Conservation (phyloP, 2,888 invertebrate species). For the Lithophane leautieri region DNA sequence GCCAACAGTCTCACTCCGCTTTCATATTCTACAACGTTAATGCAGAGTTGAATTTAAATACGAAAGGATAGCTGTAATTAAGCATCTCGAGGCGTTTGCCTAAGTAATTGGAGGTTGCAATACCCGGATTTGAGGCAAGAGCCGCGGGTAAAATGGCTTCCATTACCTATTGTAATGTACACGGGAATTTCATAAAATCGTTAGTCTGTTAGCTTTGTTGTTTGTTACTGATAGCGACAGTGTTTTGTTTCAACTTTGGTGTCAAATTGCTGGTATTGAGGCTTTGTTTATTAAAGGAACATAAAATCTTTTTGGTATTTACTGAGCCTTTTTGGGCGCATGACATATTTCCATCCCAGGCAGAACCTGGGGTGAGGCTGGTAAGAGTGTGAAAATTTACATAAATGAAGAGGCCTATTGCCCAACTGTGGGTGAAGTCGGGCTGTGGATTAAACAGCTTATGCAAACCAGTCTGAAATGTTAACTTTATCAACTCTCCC, state of each 20-base stretch:
- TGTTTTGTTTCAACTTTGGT: conserved; percentile 40
- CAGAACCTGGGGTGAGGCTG: neutral
- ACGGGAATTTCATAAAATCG: conserved; percentile 63
- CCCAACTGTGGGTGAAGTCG: no score
- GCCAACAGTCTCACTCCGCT: conserved; percentile 25
- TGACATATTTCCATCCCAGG: neutral
- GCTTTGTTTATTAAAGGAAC: neutral
- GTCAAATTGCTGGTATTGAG: conserved; percentile 14
- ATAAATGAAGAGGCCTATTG: neutral
- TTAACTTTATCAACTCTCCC: neutral
- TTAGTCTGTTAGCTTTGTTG: conserved; percentile 48
- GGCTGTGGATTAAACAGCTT: neutral
- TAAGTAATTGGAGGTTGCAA: conserved; percentile 83
- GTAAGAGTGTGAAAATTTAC: neutral
- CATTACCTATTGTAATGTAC: conserved; percentile 60
- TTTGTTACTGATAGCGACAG: conserved; percentile 41
- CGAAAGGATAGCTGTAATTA: conserved; percentile 80
- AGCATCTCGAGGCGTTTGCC: conserved; percentile 76
- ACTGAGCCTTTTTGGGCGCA: neutral
- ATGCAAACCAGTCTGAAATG: neutral
- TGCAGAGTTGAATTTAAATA: conserved; percentile 68
- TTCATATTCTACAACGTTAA: conserved; percentile 62
- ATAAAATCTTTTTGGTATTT: neutral
- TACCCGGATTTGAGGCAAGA: conserved; percentile 71
- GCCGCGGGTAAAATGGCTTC: conserved; percentile 54